phyloP scores from a whole-genome alignment of 2,113 vertebrate species.

The Mus pahari region DNA sequence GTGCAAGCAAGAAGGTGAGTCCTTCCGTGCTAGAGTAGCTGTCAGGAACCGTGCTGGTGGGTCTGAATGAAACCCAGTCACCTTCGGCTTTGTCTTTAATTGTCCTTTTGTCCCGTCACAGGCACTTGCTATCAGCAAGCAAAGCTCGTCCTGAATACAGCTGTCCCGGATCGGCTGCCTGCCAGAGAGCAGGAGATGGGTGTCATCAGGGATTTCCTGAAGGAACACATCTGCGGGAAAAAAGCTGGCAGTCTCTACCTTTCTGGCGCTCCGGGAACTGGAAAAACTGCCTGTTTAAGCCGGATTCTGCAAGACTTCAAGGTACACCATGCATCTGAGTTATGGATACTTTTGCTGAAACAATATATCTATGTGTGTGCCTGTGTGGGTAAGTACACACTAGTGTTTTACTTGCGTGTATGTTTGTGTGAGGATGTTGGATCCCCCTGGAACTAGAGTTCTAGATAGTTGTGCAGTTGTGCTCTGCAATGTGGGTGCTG shows the following conservation, averaged over 20 bases:
- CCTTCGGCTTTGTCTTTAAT: constrained; percentile 49
- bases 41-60: not conserved
- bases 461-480: not conserved
- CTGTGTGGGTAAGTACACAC: fast-evolving
- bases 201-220: constrained; percentile 90
- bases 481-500: not conserved
- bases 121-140: constrained; percentile 90
- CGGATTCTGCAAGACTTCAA: constrained; percentile 91
- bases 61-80: not conserved
- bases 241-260: constrained; percentile 94
- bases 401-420: not conserved
- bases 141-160: constrained; percentile 93
- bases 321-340: constrained; percentile 83
- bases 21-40: not conserved
- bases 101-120: constrained; percentile 71
- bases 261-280: constrained; percentile 95
- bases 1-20: constrained; percentile 90
- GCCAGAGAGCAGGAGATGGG: constrained; percentile 89
- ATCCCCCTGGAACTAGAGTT: not conserved
- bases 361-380: not conserved
- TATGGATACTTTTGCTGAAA: constrained; percentile 45
- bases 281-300: constrained; percentile 95
- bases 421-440: not conserved
- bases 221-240: constrained; percentile 84
- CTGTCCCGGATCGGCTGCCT: constrained; percentile 91